phyloP scores from a whole-genome alignment of 2,888 invertebrate species.

The Hypselothyrea guttata region DNA sequence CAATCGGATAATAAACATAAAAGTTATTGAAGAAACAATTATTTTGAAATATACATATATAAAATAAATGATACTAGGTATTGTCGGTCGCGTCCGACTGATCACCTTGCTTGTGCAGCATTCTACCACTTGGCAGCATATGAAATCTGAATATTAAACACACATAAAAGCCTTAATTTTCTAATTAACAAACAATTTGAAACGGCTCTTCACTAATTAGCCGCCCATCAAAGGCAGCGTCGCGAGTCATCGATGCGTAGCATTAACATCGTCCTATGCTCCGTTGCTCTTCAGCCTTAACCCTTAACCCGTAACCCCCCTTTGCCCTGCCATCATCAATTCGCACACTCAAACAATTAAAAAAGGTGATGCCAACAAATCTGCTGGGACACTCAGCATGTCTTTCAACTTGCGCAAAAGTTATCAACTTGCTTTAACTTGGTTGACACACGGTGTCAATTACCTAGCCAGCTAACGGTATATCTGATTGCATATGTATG shows the following conservation, averaged over 20 bases:
- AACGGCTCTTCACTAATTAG: constrained; percentile 58
- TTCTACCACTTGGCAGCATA: too few relatives aligned
- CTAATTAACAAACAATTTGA: constrained; percentile 63
- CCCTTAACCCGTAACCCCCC: background rate
- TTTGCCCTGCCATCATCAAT: constrained; percentile 37
- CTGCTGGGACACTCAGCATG: constrained; percentile 14
- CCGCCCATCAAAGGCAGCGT: constrained; percentile 50
- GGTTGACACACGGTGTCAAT: background rate
- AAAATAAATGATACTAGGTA: too few relatives aligned
- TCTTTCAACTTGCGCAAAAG: constrained; percentile 20
- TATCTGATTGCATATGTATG: too few relatives aligned
- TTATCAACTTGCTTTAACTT: constrained; percentile 20
- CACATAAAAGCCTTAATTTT: constrained; percentile 5
- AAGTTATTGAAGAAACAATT: too few relatives aligned
- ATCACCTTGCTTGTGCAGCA: too few relatives aligned
- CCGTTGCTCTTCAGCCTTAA: constrained; percentile 28
- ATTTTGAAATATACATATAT: too few relatives aligned
- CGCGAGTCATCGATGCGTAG: constrained; percentile 57
- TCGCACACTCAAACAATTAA: constrained; percentile 56
- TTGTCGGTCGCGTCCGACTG: too few relatives aligned
- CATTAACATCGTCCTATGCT: constrained; percentile 19
- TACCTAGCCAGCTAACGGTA: background rate
- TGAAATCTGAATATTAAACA: too few relatives aligned
- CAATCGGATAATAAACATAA: too few relatives aligned
- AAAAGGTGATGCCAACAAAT: constrained; percentile 24